These are phyloP conservation scores for Pyrgus malvae DNA, from an alignment of 2,888 invertebrate species.

Conservation along the genomic window DNA sequence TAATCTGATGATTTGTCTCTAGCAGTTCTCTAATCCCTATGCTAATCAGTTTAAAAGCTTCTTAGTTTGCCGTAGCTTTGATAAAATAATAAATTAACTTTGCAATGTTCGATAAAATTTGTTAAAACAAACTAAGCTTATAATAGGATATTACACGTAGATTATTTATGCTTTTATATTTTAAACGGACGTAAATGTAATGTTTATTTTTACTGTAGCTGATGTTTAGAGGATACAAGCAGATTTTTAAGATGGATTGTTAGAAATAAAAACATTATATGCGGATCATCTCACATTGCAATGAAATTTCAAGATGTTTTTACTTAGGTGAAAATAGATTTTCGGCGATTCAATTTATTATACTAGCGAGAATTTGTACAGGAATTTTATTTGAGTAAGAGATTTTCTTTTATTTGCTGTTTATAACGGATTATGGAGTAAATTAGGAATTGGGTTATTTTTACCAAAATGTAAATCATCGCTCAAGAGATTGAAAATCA, in stretches of 20 bases:
- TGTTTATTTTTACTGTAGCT: conserved; percentile 14
- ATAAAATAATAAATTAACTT: background rate
- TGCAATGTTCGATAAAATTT: background rate
- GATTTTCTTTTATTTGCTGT: too few relatives aligned
- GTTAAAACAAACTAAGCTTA: conserved; percentile 1
- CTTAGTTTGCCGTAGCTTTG: too few relatives aligned
- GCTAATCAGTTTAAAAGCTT: too few relatives aligned
- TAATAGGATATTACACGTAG: conserved; percentile 1
- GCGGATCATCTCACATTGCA: background rate
- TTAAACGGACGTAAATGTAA: conserved; percentile 8
- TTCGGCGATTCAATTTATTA: background rate
- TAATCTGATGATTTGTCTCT: background rate
- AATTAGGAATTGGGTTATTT: too few relatives aligned
- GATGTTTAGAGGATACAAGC: conserved; percentile 4
- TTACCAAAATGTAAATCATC: too few relatives aligned
- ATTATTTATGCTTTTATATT: conserved; percentile 5
- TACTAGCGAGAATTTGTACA: background rate
- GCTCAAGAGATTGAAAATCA: too few relatives aligned
- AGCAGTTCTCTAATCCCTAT: background rate
- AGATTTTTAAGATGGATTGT: conserved; percentile 7
- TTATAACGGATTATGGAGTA: too few relatives aligned
- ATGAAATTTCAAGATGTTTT: background rate
- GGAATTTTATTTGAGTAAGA: too few relatives aligned
- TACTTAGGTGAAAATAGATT: too few relatives aligned
- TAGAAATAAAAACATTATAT: conserved; percentile 27